A percentile compares a stretch with the other conserved stretches of the same genome.
Evolutionary conservation across 2,113 vertebrate species (phyloP).

Genomic region (Chitala chitala): DNA sequence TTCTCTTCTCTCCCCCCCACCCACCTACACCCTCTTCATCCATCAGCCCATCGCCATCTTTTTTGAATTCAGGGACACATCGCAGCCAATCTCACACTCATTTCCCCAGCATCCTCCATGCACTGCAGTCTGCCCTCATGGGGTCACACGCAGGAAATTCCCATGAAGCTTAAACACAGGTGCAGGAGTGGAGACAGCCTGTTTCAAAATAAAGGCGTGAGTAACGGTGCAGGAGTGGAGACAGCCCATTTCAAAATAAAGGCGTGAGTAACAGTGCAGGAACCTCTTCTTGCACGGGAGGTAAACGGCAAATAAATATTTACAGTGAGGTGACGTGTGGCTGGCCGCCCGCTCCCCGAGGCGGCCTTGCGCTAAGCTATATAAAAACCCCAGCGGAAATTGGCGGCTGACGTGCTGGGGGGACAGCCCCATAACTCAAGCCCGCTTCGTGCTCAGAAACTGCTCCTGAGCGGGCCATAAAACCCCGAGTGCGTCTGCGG

Average conservation of each 20-base stretch:
- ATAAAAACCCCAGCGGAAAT: neutral
- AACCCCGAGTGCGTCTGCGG: neutral
- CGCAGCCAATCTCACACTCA: too few relatives aligned
- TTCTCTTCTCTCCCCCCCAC: neutral
- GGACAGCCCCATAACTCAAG: neutral
- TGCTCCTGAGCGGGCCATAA: neutral
- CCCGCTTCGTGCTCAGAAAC: neutral
- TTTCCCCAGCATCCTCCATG: neutral
- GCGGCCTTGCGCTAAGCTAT: neutral
- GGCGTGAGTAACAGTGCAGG: neutral
- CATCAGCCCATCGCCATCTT: neutral
- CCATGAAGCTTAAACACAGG: neutral
- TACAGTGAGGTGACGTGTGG: neutral
- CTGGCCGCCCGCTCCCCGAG: neutral
- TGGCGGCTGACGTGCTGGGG: too few relatives aligned
- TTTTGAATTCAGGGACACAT: too few relatives aligned
- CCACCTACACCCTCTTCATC: neutral
- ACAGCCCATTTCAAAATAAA: neutral
- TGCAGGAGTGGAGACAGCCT: neutral
- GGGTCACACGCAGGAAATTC: neutral
- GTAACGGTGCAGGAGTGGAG: neutral
- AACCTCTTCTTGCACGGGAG: neutral
- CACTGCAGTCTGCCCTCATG: neutral
- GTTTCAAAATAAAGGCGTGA: neutral
- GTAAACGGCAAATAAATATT: neutral